phyloP scores from a whole-genome alignment of 2,888 invertebrate genomes.

The Sinopyrophorus schimmeli region DNA sequence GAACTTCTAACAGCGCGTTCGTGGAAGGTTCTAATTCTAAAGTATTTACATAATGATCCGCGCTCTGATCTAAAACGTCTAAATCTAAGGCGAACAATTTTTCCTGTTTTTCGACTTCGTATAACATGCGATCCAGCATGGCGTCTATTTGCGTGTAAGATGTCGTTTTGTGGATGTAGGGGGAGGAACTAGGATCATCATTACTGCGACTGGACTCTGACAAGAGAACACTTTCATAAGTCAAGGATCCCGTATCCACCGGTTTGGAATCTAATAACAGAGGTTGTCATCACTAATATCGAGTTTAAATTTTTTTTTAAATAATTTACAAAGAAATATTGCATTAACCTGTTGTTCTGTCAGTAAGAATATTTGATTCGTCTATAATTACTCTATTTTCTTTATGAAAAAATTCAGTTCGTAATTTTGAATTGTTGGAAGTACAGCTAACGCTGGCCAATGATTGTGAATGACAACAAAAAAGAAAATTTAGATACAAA shows the following conservation, averaged over 20 bases:
- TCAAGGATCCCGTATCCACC: constrained; percentile 43
- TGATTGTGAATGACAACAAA: constrained; percentile 41
- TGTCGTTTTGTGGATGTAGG: constrained; percentile 36
- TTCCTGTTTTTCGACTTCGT: constrained; percentile 53
- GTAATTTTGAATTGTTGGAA: constrained; percentile 10
- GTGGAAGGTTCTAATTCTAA: constrained; percentile 51
- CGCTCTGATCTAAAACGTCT: constrained; percentile 43
- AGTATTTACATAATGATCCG: constrained; percentile 46
- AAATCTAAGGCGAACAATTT: constrained; percentile 48
- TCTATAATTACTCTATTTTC: constrained; percentile 9
- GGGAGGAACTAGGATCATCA: constrained; percentile 31
- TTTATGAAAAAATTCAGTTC: too few species aligned
- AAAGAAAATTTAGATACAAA: constrained; percentile 33
- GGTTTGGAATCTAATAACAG: constrained; percentile 44
- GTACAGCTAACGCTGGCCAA: constrained; percentile 30
- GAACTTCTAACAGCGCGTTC: constrained; percentile 53
- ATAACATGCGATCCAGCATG: constrained; percentile 53
- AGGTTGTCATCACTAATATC: constrained; percentile 15
- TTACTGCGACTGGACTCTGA: constrained; percentile 44
- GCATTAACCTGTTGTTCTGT: constrained; percentile 38
- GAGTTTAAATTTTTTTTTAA: background rate
- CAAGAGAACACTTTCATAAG: constrained; percentile 52
- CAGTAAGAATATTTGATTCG: constrained; percentile 42
- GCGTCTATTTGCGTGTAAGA: constrained; percentile 54
- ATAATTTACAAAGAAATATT: constrained; percentile 9